Base-by-base conservation (phyloP, 2,113 vertebrate genomes). In the Marcusenius ussheri region DNA sequence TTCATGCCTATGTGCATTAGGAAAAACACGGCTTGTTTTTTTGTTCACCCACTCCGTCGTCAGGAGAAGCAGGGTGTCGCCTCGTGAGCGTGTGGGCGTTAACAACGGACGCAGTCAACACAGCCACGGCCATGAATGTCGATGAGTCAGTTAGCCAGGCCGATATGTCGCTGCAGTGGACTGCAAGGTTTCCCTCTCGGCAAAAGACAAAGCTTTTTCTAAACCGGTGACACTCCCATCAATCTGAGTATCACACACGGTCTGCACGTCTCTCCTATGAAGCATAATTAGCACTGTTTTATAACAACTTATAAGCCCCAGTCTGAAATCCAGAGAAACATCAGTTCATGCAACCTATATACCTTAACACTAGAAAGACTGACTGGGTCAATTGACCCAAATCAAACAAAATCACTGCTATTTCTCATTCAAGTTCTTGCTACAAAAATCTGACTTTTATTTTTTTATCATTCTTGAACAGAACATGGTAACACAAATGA, bases 71-170 rank as follows among this genome's bases (percentile, higher is more conserved):
- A 49, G 90, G 88, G n/a, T 49, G 92, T 92, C 90, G 89, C 89
- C 89, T 91, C 88, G 83, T 91, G 90, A 91, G 89, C 58, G 10
- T 50, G 83, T 87, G 35, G 74, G 9, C 15, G 39, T 46, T 88
- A 62, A 83, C 74, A 35, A 27, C 13, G 45, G 80, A 49, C 13
- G 31, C 88, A 42, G 83, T 42, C 27, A 49, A 85, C 50, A 47
- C 58, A 90, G 47, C 58, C 90, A 27, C 83, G 47, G 87, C 10
- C 24, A 88, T 66, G 92, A 92, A 92, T 92, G 62, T 88, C 87
- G 51, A 92, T 88, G 51, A 80, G 83, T 84, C 90, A 86, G 92
- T 92, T 92, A 91, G 87, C 90, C 88, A 74, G 13, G 56, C 53
- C 56, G 62, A n/a, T 77, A 49, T 91, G 74, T 88, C 83, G 87